These are phyloP conservation scores for Drosophila fuyamai DNA, from an alignment of 1,140 invertebrate species.

Conservation along the genomic window DNA sequence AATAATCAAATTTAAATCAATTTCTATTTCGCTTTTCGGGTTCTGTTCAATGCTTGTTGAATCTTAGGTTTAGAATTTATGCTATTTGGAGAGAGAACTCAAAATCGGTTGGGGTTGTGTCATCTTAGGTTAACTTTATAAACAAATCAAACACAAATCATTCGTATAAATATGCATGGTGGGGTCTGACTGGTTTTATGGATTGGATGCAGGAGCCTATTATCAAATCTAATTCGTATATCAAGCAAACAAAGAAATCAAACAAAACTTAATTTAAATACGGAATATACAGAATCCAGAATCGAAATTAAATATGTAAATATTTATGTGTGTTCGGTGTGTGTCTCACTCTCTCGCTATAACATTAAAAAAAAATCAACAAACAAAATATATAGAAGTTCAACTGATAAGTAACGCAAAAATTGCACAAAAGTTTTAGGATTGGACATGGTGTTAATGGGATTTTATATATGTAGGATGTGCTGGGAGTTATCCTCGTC, in stretches of 20 bases:
- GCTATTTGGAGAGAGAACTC: conserved; percentile 28
- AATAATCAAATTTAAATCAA: conserved; percentile 45
- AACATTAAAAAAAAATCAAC: conserved; percentile 14
- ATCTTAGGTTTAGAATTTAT: conserved; percentile 20
- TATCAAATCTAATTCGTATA: conserved; percentile 33
- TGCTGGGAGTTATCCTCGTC: conserved; percentile 8
- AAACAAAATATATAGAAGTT: conserved; percentile 23
- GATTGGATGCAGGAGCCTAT: conserved; percentile 41
- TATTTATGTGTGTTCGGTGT: conserved; percentile 17
- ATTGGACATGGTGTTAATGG: not conserved
- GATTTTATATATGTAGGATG: not conserved
- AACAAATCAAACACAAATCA: conserved; percentile 32
- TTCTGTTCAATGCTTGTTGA: conserved; percentile 11
- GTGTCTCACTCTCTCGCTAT: conserved; percentile 16
- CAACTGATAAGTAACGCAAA: conserved; percentile 24
- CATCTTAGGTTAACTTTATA: conserved; percentile 7
- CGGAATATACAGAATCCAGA: conserved; percentile 36
- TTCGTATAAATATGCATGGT: conserved; percentile 54
- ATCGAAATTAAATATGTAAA: conserved; percentile 30
- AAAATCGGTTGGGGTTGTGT: conserved; percentile 9
- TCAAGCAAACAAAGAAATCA: conserved; percentile 72
- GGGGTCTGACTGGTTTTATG: conserved; percentile 14
- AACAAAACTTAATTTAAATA: conserved; percentile 55
- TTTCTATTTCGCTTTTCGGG: conserved; percentile 12
- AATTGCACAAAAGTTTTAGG: conserved; percentile 18